Conservation (phyloP, 1,140 invertebrate genomes). For the Mycetomoellerius zeteki region DNA sequence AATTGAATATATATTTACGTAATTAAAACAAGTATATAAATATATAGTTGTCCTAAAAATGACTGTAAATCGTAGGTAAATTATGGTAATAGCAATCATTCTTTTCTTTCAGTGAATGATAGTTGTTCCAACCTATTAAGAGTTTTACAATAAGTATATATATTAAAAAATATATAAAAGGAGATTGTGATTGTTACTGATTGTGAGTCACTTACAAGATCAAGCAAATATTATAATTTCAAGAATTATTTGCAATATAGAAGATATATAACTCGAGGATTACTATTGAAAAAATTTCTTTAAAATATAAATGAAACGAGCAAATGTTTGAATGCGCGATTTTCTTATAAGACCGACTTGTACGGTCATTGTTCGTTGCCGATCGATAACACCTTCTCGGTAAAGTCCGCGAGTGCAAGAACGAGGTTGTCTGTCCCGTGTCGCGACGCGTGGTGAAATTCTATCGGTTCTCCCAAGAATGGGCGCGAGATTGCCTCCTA, state of each 20-base stretch:
- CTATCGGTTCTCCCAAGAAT: slow-evolving; percentile 43
- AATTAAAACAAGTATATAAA: too few species aligned
- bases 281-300: not conserved
- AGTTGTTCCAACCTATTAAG: too few species aligned
- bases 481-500: slow-evolving; percentile 39
- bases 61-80: too few species aligned
- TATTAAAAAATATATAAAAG: too few species aligned
- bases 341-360: slow-evolving; percentile 2
- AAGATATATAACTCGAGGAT: too few species aligned
- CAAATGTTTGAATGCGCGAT: not conserved
- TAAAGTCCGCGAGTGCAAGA: not conserved
- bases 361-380: slow-evolving; percentile 7
- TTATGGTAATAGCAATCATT: too few species aligned
- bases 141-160: too few species aligned
- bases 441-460: slow-evolving; percentile 44
- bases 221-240: not conserved
- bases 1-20: too few species aligned
- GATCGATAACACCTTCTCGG: slow-evolving; percentile 12
- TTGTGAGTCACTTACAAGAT: not conserved
- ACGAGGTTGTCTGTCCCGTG: not conserved
- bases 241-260: too few species aligned
- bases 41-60: too few species aligned
- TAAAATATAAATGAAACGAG: not conserved
- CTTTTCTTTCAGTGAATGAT: too few species aligned
- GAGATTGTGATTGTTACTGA: too few species aligned